Evolutionary conservation across 2,113 vertebrate genomes (phyloP).

Genomic region (Anolis carolinensis): DNA sequence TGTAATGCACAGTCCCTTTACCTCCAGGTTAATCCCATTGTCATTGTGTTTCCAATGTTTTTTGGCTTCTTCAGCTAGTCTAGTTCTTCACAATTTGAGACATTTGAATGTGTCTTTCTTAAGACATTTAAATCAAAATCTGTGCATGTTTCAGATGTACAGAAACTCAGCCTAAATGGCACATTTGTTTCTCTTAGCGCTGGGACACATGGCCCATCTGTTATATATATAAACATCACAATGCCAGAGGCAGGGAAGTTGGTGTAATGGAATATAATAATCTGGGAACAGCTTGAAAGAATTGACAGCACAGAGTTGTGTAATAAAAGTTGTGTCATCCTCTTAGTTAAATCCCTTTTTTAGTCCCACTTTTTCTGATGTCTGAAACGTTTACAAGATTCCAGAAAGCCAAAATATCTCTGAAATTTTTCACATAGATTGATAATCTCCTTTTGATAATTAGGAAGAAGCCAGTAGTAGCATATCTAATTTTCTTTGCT

Average conservation of each 20-base stretch:
- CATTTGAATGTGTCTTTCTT: slow-evolving; percentile 48
- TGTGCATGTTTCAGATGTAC: slow-evolving; percentile 39
- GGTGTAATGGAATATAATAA: slow-evolving; percentile 39
- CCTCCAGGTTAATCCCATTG: slow-evolving; percentile 5
- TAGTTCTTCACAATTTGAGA: slow-evolving; percentile 41
- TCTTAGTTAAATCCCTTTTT: background rate
- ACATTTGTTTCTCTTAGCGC: slow-evolving; percentile 35
- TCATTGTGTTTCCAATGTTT: background rate
- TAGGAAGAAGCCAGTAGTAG: background rate
- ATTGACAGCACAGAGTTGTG: slow-evolving; percentile 7
- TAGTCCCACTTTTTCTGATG: slow-evolving; percentile 25
- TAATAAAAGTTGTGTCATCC: slow-evolving; percentile 12
- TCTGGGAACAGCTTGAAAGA: slow-evolving; percentile 45
- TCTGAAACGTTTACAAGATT: slow-evolving; percentile 22
- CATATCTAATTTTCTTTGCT: background rate
- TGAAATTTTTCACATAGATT: background rate
- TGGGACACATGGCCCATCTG: slow-evolving; percentile 41
- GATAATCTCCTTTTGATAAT: background rate
- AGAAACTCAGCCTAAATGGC: slow-evolving; percentile 41
- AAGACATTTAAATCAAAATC: slow-evolving; percentile 58
- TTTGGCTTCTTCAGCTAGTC: slow-evolving; percentile 35
- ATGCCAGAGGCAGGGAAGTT: slow-evolving; percentile 48
- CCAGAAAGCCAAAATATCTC: slow-evolving; percentile 28
- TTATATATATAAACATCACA: slow-evolving; percentile 26
- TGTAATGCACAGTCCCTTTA: too few relatives aligned